Base-by-base conservation (phyloP, 2,797 vertebrate genomes). In the Myotis findleyi region DNA sequence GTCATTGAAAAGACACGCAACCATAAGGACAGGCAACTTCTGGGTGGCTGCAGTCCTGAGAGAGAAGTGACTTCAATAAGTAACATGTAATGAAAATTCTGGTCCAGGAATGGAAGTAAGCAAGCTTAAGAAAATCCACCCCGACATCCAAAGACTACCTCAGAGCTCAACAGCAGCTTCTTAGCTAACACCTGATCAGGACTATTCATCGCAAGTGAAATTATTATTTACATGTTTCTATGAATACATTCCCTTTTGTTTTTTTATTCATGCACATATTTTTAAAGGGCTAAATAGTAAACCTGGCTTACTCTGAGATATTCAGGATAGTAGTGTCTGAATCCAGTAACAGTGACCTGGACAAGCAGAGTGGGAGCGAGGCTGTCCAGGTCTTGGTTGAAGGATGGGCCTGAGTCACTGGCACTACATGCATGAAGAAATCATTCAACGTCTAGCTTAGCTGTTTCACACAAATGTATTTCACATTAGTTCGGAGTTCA, bases 211-310 rank as follows among this genome's bases (percentile, higher is more conserved):
- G 14, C 90, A 84, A 91, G 89, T 80, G 72, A 79, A 94, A 95
- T 94, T 93, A 95, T 81, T 95, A 87, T 95, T 97, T 95, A 95
- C 90, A 82, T 95, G 95, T 95, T 97, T 97, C 96, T 96, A 69
- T 90, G 91, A 94, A 94, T 96, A 92, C 84, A 76, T 96, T 98
- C 92, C 94, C 44, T 2, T 47, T 71, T 59, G 36, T 1, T 49
- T 89, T 83, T 75, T 96, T 97, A 73, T 95, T 97, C 94, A 55
- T 30, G 85, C 13, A 38, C 33, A 16, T 79, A 75, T 6, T 92
- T 97, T 97, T 97, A 96, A 97, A 89, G 85, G 91, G 85, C 89
- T 96, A 86, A 96, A 95, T 88, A 97, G 97, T 96, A 59, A 89
- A 82, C 1, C 72, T 36, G 44, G 41, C 7, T 49, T 80, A 23